A percentile compares a stretch with the other conserved stretches of the same genome.
Evolutionary conservation across 2,888 invertebrate genomes (phyloP).

Genomic region (Nemapogon koenigi): DNA sequence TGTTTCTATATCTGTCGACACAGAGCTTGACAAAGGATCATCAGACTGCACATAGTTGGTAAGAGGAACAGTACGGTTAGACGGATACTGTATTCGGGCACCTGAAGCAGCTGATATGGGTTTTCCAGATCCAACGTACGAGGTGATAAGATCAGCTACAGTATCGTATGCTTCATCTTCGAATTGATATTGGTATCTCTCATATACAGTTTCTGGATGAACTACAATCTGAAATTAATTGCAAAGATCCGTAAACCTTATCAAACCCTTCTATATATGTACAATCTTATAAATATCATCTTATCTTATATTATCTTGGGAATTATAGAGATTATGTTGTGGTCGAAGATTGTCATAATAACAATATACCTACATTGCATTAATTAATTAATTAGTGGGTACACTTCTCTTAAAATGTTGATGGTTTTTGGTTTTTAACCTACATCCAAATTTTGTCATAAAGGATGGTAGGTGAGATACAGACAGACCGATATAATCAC

Average conservation of each 20-base stretch:
- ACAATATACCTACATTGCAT: no score
- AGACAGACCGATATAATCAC: no score
- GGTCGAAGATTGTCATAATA: no score
- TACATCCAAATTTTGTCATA: no score
- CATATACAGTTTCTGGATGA: constrained; percentile 91
- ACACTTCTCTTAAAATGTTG: no score
- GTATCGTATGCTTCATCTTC: constrained; percentile 94
- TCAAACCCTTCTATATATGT: background rate
- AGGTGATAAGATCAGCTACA: constrained; percentile 91
- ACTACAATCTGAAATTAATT: constrained; percentile 68
- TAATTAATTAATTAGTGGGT: no score
- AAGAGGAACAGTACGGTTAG: constrained; percentile 80
- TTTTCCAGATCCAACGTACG: constrained; percentile 89
- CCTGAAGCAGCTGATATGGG: constrained; percentile 89
- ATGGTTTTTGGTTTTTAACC: no score
- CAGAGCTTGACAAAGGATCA: no score
- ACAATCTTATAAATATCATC: no score
- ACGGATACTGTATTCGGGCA: constrained; percentile 85
- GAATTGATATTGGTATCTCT: constrained; percentile 90
- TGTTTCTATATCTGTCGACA: constrained; percentile 37
- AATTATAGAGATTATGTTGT: no score
- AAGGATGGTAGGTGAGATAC: no score
- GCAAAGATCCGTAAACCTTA: background rate
- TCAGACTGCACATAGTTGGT: constrained; percentile 78
- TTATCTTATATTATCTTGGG: no score